phyloP scores from a whole-genome alignment of 2,797 vertebrate species.

The Scolopax rusticola region DNA sequence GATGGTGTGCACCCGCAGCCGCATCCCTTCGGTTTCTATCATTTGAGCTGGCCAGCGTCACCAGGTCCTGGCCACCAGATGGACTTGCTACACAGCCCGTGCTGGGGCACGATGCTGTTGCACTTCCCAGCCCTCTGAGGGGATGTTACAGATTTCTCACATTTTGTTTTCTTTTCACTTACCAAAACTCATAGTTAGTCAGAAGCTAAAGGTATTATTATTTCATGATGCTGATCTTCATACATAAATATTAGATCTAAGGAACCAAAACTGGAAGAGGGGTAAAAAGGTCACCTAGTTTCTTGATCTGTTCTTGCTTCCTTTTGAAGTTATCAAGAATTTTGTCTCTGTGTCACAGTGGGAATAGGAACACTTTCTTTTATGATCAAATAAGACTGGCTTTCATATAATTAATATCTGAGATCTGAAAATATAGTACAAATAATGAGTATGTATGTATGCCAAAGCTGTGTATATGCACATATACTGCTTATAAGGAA shows the following conservation, averaged over 20 bases:
- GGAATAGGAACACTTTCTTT: background rate
- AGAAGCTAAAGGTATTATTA: background rate
- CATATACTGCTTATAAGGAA: background rate
- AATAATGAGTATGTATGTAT: background rate
- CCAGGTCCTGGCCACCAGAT: background rate
- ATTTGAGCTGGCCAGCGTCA: rapidly evolving
- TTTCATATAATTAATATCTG: background rate
- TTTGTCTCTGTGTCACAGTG: background rate
- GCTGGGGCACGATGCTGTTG: rapidly evolving
- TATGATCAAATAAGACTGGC: background rate
- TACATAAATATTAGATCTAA: background rate
- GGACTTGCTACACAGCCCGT: rapidly evolving
- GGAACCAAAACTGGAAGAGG: background rate
- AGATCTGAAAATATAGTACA: background rate
- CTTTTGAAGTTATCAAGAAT: background rate
- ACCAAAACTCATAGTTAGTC: background rate
- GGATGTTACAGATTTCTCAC: background rate
- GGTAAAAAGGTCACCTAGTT: background rate
- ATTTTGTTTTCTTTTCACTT: background rate
- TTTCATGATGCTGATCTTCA: background rate
- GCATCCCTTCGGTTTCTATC: rapidly evolving
- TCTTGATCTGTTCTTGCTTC: background rate
- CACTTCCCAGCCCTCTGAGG: background rate
- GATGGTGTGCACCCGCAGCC: rapidly evolving
- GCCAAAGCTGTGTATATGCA: background rate